These are phyloP conservation scores for Cairina moschata DNA, from an alignment of 2,113 vertebrate species.

Conservation along the genomic window DNA sequence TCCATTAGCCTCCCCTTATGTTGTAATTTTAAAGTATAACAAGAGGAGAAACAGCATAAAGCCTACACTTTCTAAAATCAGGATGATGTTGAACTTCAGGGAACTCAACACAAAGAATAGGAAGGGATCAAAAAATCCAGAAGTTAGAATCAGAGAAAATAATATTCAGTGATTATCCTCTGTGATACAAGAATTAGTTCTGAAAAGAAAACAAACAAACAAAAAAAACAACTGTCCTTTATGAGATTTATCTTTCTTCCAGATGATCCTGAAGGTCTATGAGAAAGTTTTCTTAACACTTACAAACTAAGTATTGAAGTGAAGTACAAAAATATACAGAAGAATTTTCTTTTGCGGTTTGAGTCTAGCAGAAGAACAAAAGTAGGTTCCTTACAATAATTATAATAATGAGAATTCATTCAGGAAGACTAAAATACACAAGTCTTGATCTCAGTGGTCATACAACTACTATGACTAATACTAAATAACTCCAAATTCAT, in stretches of 20 bases:
- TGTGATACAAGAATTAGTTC: background rate
- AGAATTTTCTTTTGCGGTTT: background rate
- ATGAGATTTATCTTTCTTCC: background rate
- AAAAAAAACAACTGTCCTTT: background rate
- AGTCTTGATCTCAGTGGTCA: background rate
- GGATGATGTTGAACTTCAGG: background rate
- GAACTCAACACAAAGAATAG: background rate
- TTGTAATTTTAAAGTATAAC: background rate
- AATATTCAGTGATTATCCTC: background rate
- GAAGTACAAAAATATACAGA: background rate
- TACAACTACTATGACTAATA: background rate
- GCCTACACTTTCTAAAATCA: background rate
- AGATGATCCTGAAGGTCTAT: background rate
- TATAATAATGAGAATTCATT: background rate
- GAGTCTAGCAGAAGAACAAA: background rate
- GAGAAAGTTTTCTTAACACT: background rate
- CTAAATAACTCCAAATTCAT: background rate
- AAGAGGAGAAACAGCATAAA: background rate
- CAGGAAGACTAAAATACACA: background rate
- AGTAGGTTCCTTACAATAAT: background rate
- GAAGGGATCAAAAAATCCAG: background rate
- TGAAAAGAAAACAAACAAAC: background rate
- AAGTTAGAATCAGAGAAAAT: background rate
- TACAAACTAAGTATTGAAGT: background rate
- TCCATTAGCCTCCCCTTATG: background rate